phyloP scores from a whole-genome alignment of 2,113 vertebrate species.

The Serilophus lunatus region DNA sequence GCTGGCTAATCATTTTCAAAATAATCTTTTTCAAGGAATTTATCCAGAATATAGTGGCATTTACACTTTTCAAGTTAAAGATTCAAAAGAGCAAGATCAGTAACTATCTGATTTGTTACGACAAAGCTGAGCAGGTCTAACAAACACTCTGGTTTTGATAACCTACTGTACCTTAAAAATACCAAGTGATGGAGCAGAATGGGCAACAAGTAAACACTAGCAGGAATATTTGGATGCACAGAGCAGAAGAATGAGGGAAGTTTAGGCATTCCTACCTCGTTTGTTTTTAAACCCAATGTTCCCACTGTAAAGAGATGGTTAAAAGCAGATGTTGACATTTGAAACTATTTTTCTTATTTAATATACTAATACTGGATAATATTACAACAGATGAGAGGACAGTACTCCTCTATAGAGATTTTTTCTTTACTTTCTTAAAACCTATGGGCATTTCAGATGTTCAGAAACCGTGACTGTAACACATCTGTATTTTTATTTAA shows the following conservation, averaged over 20 bases:
- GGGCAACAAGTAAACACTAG: neutral
- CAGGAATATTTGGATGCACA: neutral
- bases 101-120: rapidly evolving
- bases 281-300: conserved; percentile 28
- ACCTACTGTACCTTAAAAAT: neutral
- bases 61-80: neutral
- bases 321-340: neutral
- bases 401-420: neutral
- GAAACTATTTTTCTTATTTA: neutral
- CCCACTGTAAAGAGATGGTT: neutral
- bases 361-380: conserved; percentile 53
- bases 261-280: neutral
- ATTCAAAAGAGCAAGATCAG: neutral
- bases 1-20: neutral
- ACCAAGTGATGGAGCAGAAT: neutral
- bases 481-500: conserved; percentile 77
- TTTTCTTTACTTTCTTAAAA: neutral
- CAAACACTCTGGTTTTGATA: neutral
- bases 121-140: neutral
- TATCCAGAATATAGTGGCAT: neutral
- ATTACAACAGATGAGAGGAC: neutral
- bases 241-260: neutral
- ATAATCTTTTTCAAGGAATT: neutral
- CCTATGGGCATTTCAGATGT: conserved; percentile 49
- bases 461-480: conserved; percentile 64